phyloP scores from a whole-genome alignment of 64 coral and sea anemone species.

The Trachythela sp. region DNA sequence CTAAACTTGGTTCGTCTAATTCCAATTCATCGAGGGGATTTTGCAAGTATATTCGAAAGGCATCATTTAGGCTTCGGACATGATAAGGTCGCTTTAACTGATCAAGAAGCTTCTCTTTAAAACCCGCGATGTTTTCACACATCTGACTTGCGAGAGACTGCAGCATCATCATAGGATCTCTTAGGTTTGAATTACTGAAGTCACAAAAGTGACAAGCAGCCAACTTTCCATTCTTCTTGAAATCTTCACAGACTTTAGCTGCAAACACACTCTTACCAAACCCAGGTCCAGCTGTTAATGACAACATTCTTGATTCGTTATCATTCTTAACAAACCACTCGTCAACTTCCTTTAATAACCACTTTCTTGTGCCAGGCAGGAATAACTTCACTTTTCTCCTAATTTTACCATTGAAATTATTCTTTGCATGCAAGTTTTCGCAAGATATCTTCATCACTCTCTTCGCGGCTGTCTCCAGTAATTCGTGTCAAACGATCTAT shows the following conservation, averaged over 20 bases:
- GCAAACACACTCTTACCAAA: constrained; percentile 76
- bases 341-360: constrained; percentile 52
- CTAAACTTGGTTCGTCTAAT: constrained; percentile 31
- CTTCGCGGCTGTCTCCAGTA: too few species aligned
- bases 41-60: constrained; percentile 55
- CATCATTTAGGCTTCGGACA: constrained; percentile 28
- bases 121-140: constrained; percentile 61
- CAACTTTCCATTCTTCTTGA: background rate
- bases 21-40: constrained; percentile 52
- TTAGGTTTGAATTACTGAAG: constrained; percentile 37
- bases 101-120: constrained; percentile 43
- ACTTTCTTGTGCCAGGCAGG: constrained; percentile 52
- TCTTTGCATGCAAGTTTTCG: constrained; percentile 42
- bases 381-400: constrained; percentile 10
- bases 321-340: constrained; percentile 46
- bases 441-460: background rate
- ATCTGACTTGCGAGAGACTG: constrained; percentile 60
- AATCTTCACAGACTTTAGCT: constrained; percentile 30
- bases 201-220: constrained; percentile 62
- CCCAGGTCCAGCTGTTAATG: constrained; percentile 54
- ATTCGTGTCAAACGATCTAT: too few species aligned
- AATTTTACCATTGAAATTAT: constrained; percentile 56
- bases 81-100: background rate
- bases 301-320: constrained; percentile 33
- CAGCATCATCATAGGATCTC: constrained; percentile 63